phyloP scores from a whole-genome alignment of 2,888 invertebrate genomes.

The Argyresthia goedartella region DNA sequence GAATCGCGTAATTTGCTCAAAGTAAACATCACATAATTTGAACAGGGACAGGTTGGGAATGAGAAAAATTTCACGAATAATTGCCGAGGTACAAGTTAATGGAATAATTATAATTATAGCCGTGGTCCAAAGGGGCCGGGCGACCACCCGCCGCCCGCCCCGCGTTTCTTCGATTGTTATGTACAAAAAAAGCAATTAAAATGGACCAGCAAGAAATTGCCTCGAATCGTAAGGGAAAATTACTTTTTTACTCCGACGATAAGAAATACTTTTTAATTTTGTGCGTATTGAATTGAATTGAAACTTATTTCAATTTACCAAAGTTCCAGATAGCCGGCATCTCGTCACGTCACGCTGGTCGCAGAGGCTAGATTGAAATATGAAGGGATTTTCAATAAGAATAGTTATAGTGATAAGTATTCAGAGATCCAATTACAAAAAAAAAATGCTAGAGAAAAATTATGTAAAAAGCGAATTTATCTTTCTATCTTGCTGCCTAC shows the following conservation, averaged over 20 bases:
- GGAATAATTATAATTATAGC: conserved; percentile 66
- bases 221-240: conserved; percentile 37
- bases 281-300: neutral
- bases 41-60: conserved; percentile 8
- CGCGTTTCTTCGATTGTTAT: conserved; percentile 52
- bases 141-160: conserved; percentile 57
- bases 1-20: neutral
- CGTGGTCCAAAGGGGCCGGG: conserved; percentile 47
- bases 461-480: too few relatives aligned
- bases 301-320: conserved; percentile 1
- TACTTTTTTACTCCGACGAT: conserved; percentile 2
- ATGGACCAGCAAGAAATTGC: conserved; percentile 48
- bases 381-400: neutral
- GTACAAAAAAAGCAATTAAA: conserved; percentile 63
- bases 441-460: neutral
- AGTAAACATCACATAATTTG: conserved; percentile 6
- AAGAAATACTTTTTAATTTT: neutral
- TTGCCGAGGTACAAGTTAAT: conserved; percentile 60
- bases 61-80: conserved; percentile 29
- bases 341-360: neutral
- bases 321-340: neutral
- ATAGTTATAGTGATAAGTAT: neutral
- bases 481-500: too few relatives aligned
- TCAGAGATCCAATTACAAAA: neutral
- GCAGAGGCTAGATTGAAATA: neutral